Evolutionary conservation across 2,113 vertebrate genomes (phyloP).

Genomic region (Leucosticte australis): DNA sequence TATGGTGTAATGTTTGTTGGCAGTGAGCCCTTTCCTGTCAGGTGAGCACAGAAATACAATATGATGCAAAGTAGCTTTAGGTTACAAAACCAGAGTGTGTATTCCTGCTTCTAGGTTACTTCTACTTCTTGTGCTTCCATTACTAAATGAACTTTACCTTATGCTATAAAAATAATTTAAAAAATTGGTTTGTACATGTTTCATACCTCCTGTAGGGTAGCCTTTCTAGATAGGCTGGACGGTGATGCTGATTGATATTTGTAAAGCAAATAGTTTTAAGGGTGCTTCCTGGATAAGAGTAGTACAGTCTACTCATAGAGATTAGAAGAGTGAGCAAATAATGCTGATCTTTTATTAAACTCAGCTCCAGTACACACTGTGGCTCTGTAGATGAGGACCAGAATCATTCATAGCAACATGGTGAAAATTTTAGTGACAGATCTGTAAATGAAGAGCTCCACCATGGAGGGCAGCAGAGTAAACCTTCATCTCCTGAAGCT

Average conservation of each 20-base stretch:
- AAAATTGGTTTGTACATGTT: not conserved
- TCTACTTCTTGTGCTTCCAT: not conserved
- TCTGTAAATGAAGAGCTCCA: not conserved
- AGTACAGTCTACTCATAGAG: not conserved
- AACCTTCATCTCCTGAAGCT: not conserved
- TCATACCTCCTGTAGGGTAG: not conserved
- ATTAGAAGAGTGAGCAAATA: not conserved
- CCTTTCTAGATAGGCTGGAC: not conserved
- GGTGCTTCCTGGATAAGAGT: not conserved
- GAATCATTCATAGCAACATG: not conserved
- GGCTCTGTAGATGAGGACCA: not conserved
- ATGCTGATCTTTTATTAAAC: not conserved
- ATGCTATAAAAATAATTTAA: fast-evolving
- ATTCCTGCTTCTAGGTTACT: not conserved
- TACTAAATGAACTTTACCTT: not conserved
- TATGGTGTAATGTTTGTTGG: not conserved
- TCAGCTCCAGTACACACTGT: not conserved
- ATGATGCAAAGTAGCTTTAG: not conserved
- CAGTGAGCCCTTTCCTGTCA: constrained; percentile 8
- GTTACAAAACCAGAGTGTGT: not conserved
- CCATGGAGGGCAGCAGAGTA: not conserved
- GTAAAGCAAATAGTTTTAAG: not conserved
- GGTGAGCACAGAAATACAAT: not conserved
- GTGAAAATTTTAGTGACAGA: not conserved
- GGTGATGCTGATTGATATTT: not conserved